Evolutionary conservation across 2,888 invertebrate genomes (phyloP).

Genomic region (Amphipoea lucens): DNA sequence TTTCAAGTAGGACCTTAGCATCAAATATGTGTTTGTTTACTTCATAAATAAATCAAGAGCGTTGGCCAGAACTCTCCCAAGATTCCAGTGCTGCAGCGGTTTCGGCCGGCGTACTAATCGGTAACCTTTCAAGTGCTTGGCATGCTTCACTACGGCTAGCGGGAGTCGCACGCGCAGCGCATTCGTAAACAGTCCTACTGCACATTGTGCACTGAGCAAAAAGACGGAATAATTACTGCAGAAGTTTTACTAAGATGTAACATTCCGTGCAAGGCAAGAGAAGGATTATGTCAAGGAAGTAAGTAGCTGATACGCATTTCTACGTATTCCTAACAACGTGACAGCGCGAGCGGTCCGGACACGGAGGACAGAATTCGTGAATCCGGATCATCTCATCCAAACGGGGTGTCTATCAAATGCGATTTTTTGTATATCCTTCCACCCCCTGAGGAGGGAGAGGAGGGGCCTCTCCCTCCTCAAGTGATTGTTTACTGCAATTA

Average conservation of each 20-base stretch:
- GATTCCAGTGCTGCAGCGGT: slow-evolving; percentile 1
- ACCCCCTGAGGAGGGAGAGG: too few relatives aligned
- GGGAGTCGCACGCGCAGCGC: slow-evolving; percentile 48
- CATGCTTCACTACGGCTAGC: slow-evolving; percentile 38
- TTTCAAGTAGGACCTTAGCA: neutral
- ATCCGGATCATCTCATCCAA: neutral
- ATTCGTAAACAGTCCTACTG: slow-evolving; percentile 45
- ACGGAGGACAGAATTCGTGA: neutral
- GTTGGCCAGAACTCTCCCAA: slow-evolving; percentile 10
- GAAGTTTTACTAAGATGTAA: slow-evolving; percentile 21
- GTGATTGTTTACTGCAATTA: neutral
- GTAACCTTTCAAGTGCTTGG: slow-evolving; percentile 46
- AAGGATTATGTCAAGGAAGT: neutral
- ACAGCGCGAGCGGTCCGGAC: neutral
- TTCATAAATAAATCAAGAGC: slow-evolving; percentile 15
- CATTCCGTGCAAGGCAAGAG: neutral
- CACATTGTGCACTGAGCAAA: slow-evolving; percentile 24
- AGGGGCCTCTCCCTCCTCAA: too few relatives aligned
- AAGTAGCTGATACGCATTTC: neutral
- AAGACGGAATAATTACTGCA: neutral
- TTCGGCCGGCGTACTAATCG: slow-evolving; percentile 49
- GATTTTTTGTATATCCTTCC: too few relatives aligned
- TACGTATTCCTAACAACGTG: neutral
- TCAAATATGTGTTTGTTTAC: neutral
- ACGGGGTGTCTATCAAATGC: neutral